These are phyloP conservation scores for Epistrophella euchroma DNA, from an alignment of 2,888 invertebrate genomes.

Conservation along the genomic window DNA sequence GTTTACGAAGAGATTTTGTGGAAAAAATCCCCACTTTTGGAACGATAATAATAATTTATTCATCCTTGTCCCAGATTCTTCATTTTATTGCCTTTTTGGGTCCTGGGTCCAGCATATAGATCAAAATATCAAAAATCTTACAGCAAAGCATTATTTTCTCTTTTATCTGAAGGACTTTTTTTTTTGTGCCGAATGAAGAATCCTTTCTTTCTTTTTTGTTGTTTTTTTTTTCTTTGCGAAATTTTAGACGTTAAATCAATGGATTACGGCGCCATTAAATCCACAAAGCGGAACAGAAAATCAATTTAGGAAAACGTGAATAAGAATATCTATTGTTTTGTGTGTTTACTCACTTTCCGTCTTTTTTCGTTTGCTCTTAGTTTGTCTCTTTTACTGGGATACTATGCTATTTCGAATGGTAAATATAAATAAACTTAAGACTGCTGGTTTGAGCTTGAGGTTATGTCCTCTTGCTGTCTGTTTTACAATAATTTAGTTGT, in stretches of 20 bases:
- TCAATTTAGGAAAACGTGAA: slow-evolving; percentile 53
- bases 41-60: slow-evolving; percentile 52
- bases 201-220: slow-evolving; percentile 8
- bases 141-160: slow-evolving; percentile 1
- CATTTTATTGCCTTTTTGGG: not conserved
- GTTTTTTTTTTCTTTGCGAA: not conserved
- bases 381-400: slow-evolving; percentile 8
- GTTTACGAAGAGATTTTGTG: not conserved
- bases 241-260: slow-evolving; percentile 28
- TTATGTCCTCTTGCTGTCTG: slow-evolving; percentile 7
- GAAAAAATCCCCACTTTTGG: not conserved
- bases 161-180: slow-evolving; percentile 38
- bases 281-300: slow-evolving; percentile 43
- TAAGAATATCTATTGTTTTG: slow-evolving; percentile 12
- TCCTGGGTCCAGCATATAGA: not conserved
- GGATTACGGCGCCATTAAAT: slow-evolving; percentile 53
- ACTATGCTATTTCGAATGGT: not conserved
- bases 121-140: slow-evolving; percentile 28
- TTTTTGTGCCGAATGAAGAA: slow-evolving; percentile 18
- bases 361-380: not conserved
- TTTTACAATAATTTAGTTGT: slow-evolving; percentile 1
- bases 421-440: slow-evolving; percentile 18
- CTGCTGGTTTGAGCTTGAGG: not conserved
- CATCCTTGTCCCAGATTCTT: slow-evolving; percentile 10
- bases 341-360: not conserved